Evolutionary conservation across 2,113 vertebrate genomes (phyloP), one percentile per base, ranked within the genome.

Genomic region (Chaetodon auriga): DNA sequence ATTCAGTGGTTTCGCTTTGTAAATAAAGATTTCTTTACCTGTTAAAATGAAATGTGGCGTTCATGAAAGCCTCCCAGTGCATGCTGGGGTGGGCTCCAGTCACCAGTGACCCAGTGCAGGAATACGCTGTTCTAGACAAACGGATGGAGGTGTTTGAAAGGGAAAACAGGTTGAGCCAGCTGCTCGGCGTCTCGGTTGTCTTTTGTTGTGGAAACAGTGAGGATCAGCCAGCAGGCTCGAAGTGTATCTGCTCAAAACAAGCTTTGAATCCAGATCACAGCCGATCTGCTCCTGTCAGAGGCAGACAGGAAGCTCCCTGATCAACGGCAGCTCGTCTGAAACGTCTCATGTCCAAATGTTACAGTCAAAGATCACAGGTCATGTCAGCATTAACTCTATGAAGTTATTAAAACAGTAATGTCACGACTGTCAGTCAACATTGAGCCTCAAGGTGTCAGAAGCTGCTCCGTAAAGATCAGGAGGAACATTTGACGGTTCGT

Each of bases 131-230:
- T 30, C 30, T 3, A 19, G 60, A 54, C 46, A 23, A 43, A 45
- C 23, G n/a, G 25, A 23, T 41, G 1, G 21, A 78, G 68, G 16
- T 6, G 18, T 45, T 80, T 57, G 21, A 82, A 68, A 41, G 85
- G 81, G 25, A 38, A 30, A 82, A 84, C 82, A 10, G 64, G 68
- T 78, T 49, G 46, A 54, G 5, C 46, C 51, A 18, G 11, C 65
- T 38, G 49, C 30, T 73, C 10, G 1, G 43, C 30, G 55, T 77
- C 7, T 10, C 12, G 46, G 54, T 36, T 35, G 45, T 61, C 61
- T 62, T 73, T 25, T 93, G 85, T 93, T 93, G 80, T 89, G 87
- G 51, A 72, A 93, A 92, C 87, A 91, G 23, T 2, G 25, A 43
- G 14, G 16, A 68, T 61, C 74, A 78, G 48, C 48, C 45, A 18